Base-by-base conservation (phyloP, 1,140 invertebrate genomes). In the Euglossa dilemma region DNA sequence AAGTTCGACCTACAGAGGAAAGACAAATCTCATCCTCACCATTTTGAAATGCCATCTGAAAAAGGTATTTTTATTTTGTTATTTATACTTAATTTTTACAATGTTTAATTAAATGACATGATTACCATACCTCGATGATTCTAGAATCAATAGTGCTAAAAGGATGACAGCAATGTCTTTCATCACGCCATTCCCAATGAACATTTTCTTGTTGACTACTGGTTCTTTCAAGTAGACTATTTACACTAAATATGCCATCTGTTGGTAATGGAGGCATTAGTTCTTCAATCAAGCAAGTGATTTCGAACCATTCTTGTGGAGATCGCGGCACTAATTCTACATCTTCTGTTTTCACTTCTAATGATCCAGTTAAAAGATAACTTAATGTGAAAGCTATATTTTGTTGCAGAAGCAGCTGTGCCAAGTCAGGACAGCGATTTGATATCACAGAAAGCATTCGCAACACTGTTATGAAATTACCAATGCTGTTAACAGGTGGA, bases 371-470 rank as follows among this genome's bases (percentile, higher is more conserved):
- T 66, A 99, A 95, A 85, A 99, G 95, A 94, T 98, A 99, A 84
- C 98, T 96, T 83, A 99, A 93, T 0, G 98, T 99, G 92, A 98
- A 98, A 69, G 98, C 98, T 91, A 99, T 99, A 93, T 99, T 99
- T 93, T 99, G 97, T 94, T 98, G 97, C 23, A 99, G 95, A 64
- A 99, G 95, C 28, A 97, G 96, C 70, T 99, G 96, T 74, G 98
- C 98, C 89, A 99, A 94, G 93, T 98, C 97, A 25, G 98, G 98
- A 95, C 98, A 99, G 91, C 97, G 97, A 85, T 97, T 96, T 93
- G 98, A 99, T 97, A 99, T 98, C 80, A 99, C 96, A 91, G 98
- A 98, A 93, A 99, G 94, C 97, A 99, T 99, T 87, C 98, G 96
- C 88, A 99, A 96, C 69, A 99, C 98, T 90, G 98, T 99, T 89